phyloP scores from a whole-genome alignment of 2,888 invertebrate genomes.

The Nemotelus nigrinus region DNA sequence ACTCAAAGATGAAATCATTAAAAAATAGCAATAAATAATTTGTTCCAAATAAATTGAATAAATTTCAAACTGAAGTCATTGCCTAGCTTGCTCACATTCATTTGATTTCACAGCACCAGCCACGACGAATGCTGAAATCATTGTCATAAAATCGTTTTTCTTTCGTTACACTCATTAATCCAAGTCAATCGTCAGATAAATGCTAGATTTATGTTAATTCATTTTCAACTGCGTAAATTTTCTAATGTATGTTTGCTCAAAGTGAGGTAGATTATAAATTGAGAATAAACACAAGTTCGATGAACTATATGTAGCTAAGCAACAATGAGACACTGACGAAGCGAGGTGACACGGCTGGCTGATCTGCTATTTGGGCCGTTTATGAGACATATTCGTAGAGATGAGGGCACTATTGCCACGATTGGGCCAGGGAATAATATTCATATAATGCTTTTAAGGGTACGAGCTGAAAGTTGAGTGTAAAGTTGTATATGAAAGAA shows the following conservation, averaged over 20 bases:
- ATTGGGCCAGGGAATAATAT: constrained; percentile 2
- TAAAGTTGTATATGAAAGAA: no score
- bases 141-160: no score
- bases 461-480: no score
- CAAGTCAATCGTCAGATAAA: constrained; percentile 12
- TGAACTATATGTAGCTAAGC: constrained; percentile 8
- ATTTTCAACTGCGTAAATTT: constrained; percentile 18
- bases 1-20: no score
- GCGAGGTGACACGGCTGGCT: constrained; percentile 30
- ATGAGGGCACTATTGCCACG: constrained; percentile 16
- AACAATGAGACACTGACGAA: constrained; percentile 17
- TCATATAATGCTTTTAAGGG: background rate
- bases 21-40: no score
- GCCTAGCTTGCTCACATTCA: no score
- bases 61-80: no score
- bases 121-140: no score
- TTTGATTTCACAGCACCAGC: no score
- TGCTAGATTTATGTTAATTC: background rate
- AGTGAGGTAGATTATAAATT: constrained; percentile 22
- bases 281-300: constrained; percentile 26
- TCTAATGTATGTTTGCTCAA: background rate
- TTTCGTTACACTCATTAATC: background rate
- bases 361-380: background rate
- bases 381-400: background rate
- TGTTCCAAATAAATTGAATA: no score